Conservation (phyloP, 1,140 invertebrate genomes). For the Cardiocondyla obscurior region DNA sequence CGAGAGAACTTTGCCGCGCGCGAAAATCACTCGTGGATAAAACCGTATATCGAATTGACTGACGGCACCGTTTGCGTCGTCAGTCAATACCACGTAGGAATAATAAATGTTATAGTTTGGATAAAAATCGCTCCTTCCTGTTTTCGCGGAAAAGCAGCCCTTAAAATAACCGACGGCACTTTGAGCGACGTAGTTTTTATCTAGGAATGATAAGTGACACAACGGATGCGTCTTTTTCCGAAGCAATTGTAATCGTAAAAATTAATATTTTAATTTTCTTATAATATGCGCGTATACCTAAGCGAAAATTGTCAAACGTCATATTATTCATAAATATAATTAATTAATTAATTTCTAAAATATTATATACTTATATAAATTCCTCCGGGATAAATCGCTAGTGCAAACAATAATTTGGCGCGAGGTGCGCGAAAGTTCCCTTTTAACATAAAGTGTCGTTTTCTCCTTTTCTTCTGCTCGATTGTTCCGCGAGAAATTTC, state of each 20-base stretch:
- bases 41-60: not conserved
- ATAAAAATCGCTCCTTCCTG: not conserved
- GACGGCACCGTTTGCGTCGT: not conserved
- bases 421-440: not conserved
- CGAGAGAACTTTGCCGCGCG: not conserved
- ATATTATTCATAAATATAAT: not conserved
- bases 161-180: not conserved
- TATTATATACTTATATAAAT: not conserved
- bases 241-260: not conserved
- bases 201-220: not conserved
- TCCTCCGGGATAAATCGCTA: not conserved
- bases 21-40: not conserved
- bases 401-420: not conserved
- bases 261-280: not conserved
- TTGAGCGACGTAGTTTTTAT: not conserved
- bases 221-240: not conserved
- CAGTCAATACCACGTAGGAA: not conserved
- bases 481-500: not conserved
- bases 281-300: not conserved
- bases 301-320: not conserved
- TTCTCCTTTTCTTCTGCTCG: not conserved
- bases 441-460: not conserved
- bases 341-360: conserved; percentile 7
- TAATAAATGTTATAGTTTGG: not conserved
- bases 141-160: not conserved